Conservation (phyloP, 2,888 invertebrate species). For the Ophion costatus region DNA sequence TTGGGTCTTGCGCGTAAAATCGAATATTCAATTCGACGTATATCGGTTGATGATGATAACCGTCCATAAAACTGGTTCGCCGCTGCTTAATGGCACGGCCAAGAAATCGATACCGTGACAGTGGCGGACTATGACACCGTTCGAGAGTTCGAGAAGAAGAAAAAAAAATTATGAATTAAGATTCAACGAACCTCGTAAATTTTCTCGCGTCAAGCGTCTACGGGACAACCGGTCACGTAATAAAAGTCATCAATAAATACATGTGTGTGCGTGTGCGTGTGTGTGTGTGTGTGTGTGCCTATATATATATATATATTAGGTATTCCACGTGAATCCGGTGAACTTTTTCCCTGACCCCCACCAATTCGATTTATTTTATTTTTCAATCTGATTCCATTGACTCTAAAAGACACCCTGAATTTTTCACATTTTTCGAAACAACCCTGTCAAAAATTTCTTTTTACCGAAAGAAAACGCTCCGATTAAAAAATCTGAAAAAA, state of each 20-base stretch:
- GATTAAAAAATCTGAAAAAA: too few species aligned
- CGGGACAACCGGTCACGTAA: constrained; percentile 41
- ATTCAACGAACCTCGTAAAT: constrained; percentile 57
- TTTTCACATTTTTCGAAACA: too few species aligned
- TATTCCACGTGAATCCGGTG: too few species aligned
- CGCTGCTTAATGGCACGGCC: constrained; percentile 28
- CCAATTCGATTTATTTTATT: too few species aligned
- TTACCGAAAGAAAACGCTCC: too few species aligned
- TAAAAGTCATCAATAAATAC: constrained; percentile 21
- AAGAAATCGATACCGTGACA: constrained; percentile 28
- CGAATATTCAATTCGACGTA: constrained; percentile 35
- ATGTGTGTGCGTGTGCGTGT: too few species aligned
- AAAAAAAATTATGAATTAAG: constrained; percentile 47
- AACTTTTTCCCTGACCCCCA: too few species aligned
- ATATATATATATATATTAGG: neutral
- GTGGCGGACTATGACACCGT: constrained; percentile 23
- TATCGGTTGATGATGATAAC: constrained; percentile 16
- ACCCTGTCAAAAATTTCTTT: too few species aligned
- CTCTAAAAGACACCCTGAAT: too few species aligned
- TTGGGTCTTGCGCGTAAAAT: constrained; percentile 24
- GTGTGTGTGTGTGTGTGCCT: too few species aligned
- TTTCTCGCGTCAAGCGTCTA: constrained; percentile 35
- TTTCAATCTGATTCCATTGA: too few species aligned
- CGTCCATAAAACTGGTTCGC: constrained; percentile 41
- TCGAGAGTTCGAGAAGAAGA: neutral